A percentile compares a stretch with the other conserved stretches of the same genome.
These are phyloP conservation scores for Drosophila diplacantha DNA, from an alignment of 2,888 invertebrate species.

Conservation along the genomic window DNA sequence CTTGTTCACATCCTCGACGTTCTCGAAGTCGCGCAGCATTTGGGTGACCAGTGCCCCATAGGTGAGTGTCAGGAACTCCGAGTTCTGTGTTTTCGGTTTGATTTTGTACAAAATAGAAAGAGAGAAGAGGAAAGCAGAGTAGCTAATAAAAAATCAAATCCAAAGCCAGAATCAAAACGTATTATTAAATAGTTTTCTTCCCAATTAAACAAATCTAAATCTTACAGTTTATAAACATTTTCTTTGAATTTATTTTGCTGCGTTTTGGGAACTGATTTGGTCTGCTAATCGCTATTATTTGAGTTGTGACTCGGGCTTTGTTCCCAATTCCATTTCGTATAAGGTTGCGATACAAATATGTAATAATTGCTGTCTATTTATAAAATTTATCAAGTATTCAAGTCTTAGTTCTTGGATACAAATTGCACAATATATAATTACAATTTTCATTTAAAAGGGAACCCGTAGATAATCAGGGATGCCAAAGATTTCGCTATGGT, in stretches of 20 bases:
- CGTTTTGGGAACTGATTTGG: slow-evolving; percentile 4
- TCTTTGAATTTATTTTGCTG: slow-evolving; percentile 48
- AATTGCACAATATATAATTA: slow-evolving; percentile 14
- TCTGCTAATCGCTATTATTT: slow-evolving; percentile 9
- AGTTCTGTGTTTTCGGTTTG: slow-evolving; percentile 83
- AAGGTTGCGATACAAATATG: neutral
- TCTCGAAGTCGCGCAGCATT: slow-evolving; percentile 97
- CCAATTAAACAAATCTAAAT: slow-evolving; percentile 1
- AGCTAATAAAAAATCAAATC: slow-evolving; percentile 30
- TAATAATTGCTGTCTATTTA: neutral
- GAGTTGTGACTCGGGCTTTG: slow-evolving; percentile 1
- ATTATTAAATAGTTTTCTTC: neutral
- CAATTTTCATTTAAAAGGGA: neutral
- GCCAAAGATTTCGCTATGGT: too few species aligned
- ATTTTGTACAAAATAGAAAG: slow-evolving; percentile 24
- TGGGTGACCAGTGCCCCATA: slow-evolving; percentile 99
- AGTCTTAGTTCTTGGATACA: slow-evolving; percentile 1
- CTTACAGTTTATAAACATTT: slow-evolving; percentile 15
- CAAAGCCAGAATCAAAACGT: slow-evolving; percentile 16
- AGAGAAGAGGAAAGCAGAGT: slow-evolving; percentile 28
- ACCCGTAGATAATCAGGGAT: neutral
- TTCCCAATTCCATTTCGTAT: slow-evolving; percentile 10
- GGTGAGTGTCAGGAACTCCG: slow-evolving; percentile 96
- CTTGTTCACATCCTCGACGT: slow-evolving; percentile 97
- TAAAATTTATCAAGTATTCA: neutral